Evolutionary conservation across 2,888 invertebrate genomes (phyloP).

Genomic region (Athetis lepigone): DNA sequence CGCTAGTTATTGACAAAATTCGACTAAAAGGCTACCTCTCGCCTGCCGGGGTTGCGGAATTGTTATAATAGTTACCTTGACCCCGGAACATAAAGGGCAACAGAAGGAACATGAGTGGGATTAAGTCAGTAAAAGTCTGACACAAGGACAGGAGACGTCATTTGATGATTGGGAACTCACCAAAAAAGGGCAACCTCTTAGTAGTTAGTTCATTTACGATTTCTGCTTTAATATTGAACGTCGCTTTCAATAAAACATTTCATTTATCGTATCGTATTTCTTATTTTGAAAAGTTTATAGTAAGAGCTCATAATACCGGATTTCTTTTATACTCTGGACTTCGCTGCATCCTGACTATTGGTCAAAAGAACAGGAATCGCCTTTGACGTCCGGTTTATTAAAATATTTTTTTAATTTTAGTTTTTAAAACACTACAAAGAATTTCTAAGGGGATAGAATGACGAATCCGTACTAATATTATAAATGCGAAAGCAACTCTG

Average conservation of each 20-base stretch:
- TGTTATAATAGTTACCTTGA: no score
- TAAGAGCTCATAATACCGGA: conserved; percentile 17
- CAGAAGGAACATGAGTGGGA: no score
- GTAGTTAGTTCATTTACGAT: not conserved
- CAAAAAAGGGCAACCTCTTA: not conserved
- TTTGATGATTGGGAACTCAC: no score
- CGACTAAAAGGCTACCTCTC: no score
- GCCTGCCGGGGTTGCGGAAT: no score
- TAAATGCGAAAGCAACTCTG: no score
- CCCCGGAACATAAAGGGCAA: no score
- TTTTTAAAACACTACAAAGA: no score
- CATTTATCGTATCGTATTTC: conserved; percentile 26
- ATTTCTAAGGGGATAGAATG: no score
- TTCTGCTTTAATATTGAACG: not conserved
- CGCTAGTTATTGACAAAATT: no score
- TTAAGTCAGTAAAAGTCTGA: not conserved
- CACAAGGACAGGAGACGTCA: no score
- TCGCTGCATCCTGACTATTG: conserved; percentile 4
- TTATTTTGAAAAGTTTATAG: conserved; percentile 26
- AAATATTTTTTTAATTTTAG: conserved; percentile 3
- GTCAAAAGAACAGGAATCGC: conserved; percentile 1
- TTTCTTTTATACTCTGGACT: conserved; percentile 41
- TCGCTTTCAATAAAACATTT: not conserved
- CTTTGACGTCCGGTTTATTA: not conserved
- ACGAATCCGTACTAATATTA: no score